Evolutionary conservation across 1,140 invertebrate species (phyloP), one percentile per base, ranked within the genome.

Genomic region (Pararge aegeria): DNA sequence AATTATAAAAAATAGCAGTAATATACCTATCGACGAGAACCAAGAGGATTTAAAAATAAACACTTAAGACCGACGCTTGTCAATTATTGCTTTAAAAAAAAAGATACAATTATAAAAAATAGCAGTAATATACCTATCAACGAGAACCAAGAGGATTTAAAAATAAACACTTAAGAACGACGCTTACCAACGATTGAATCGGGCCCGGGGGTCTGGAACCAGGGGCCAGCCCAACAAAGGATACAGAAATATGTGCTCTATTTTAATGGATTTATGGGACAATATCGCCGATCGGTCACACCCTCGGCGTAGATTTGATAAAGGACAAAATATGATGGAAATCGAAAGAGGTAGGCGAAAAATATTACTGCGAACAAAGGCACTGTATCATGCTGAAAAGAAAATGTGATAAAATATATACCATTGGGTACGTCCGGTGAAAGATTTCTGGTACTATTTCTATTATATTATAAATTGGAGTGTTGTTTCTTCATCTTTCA

Each of bases 231-330:
- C 16, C 4, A 15, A 20, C 7, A 53, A 24, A 21, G 40, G 12
- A 15, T 53, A 40, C 38, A 9, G 49, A 53, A 40, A 38, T 38
- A 37, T 37, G 18, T 24, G 37, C 30, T 40, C n/a, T 38, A 53
- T 20, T 21, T 21, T 20, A 40, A 37, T 49, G 18, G 38, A 16
- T 0, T 49, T 49, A 56, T 57, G 30, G 20, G 16, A 29, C 38
- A 34, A 55, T 55, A 55, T 46, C 19, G 53, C 40, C 34, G 18
- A 57, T n/a, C 30, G 20, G 55, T 57, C 55, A 57, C 46, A 30
- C 54, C 16, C 29, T 56, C 46, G 48, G 7, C 24, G 34, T 10
- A 55, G 40, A 57, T 57, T 38, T 27, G 55, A 57, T 57, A 50
- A 50, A 56, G 29, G 46, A 38, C 38, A 12, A 18, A 56, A 57